phyloP scores from a whole-genome alignment of 30 jellyfish, hydroid and myxozoan genomes.

The Turritopsis rubra region DNA sequence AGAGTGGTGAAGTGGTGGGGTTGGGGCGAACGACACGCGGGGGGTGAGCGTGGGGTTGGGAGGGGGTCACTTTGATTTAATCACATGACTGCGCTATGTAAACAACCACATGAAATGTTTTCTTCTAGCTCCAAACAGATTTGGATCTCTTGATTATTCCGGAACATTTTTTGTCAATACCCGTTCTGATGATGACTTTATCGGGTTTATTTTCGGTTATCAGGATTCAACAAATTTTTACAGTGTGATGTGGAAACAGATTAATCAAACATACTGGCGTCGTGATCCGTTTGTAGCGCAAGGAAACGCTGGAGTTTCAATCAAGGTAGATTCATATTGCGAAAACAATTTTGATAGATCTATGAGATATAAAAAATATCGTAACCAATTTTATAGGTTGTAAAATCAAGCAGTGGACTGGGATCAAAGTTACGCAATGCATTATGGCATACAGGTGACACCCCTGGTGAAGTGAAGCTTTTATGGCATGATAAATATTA shows the following conservation, averaged over 20 bases:
- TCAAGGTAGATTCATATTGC: constrained; percentile 48
- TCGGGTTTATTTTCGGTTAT: constrained; percentile 81
- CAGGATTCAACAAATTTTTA: constrained; percentile 62
- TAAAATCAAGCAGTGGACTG: constrained; percentile 67
- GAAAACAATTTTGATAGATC: no score
- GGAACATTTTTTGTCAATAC: constrained; percentile 77
- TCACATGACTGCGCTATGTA: no score
- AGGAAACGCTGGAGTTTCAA: constrained; percentile 73
- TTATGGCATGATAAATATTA: constrained; percentile 67
- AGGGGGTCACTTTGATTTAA: no score
- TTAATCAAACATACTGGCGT: constrained; percentile 71
- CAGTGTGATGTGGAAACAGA: constrained; percentile 77
- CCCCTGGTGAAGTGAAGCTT: constrained; percentile 47
- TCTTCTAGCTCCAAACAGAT: constrained; percentile 50
- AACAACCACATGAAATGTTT: not conserved
- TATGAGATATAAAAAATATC: no score
- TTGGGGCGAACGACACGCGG: no score
- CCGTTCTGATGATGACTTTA: constrained; percentile 67
- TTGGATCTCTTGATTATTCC: constrained; percentile 55
- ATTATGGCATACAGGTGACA: constrained; percentile 75
- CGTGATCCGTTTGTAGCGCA: constrained; percentile 47
- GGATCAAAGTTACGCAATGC: constrained; percentile 67
- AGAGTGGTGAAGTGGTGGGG: no score
- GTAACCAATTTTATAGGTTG: constrained; percentile 28
- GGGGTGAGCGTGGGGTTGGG: no score